Evolutionary conservation across 2,888 invertebrate genomes (phyloP).

Genomic region (Trissonchulus sp.): DNA sequence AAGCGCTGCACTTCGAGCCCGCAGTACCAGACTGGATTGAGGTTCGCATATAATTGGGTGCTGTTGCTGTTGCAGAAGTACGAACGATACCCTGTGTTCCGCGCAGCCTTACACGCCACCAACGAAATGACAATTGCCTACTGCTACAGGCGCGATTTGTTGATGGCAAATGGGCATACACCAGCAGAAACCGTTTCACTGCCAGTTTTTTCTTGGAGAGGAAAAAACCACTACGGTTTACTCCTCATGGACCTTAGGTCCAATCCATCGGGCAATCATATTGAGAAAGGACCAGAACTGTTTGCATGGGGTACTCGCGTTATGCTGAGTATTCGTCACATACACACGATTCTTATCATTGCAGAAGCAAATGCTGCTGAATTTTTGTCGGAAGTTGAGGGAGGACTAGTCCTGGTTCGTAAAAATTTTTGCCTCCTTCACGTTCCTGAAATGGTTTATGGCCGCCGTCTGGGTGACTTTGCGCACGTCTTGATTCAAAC

Average conservation of each 20-base stretch:
- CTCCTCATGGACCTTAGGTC: neutral
- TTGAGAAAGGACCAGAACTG: neutral
- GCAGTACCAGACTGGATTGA: too few species aligned
- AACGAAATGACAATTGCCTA: too few species aligned
- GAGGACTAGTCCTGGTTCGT: neutral
- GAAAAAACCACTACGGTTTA: neutral
- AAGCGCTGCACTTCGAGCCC: too few species aligned
- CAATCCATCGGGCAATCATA: neutral
- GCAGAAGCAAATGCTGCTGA: neutral
- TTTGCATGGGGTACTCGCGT: neutral
- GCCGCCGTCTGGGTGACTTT: neutral
- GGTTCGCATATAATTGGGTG: too few species aligned
- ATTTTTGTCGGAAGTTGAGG: neutral
- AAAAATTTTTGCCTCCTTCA: neutral
- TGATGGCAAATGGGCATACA: neutral
- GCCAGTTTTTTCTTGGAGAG: neutral
- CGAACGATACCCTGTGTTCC: too few species aligned
- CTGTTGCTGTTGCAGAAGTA: too few species aligned
- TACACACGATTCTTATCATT: neutral
- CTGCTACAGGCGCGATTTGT: neutral
- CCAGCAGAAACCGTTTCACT: neutral
- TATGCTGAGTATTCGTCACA: neutral
- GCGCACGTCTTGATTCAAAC: neutral
- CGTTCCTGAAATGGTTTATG: neutral
- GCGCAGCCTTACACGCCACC: too few species aligned